Percentiles rank a stretch among this genome's conserved stretches.
These are phyloP conservation scores for Tachycineta bicolor DNA, from an alignment of 2,113 vertebrate genomes.

Conservation along the genomic window DNA sequence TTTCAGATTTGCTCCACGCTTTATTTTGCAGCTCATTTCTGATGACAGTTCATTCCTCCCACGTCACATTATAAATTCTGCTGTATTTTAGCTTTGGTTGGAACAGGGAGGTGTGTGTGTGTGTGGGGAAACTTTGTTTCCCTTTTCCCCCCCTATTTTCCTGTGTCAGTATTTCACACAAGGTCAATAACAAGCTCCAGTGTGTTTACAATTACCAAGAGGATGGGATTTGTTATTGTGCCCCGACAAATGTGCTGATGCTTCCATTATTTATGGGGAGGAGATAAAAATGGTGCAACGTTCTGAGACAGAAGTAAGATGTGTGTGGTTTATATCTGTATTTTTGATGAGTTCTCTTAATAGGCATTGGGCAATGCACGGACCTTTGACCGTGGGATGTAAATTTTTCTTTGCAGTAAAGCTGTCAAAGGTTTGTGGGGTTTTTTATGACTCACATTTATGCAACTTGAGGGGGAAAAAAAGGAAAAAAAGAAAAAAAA, in stretches of 20 bases:
- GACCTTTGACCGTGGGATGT: slow-evolving; percentile 51
- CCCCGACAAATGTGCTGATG: slow-evolving; percentile 68
- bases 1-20: slow-evolving; percentile 33
- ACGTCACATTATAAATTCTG: not conserved
- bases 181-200: slow-evolving; percentile 75
- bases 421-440: slow-evolving; percentile 37
- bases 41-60: not conserved
- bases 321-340: slow-evolving; percentile 65
- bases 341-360: slow-evolving; percentile 73
- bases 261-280: slow-evolving; percentile 67
- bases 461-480: not conserved
- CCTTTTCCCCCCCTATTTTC: not conserved
- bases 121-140: not conserved
- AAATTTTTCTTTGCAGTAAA: slow-evolving; percentile 68
- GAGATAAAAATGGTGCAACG: slow-evolving; percentile 63
- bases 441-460: slow-evolving; percentile 54
- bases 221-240: slow-evolving; percentile 73
- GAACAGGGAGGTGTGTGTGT: not conserved
- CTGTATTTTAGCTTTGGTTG: not conserved
- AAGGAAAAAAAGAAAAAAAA: not conserved
- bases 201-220: slow-evolving; percentile 74
- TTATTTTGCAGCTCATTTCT: slow-evolving; percentile 9
- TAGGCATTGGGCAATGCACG: slow-evolving; percentile 36
- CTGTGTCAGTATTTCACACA: slow-evolving; percentile 55
- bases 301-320: slow-evolving; percentile 65